Conservation (phyloP, 2,888 invertebrate genomes). For the Oligia strigilis region DNA sequence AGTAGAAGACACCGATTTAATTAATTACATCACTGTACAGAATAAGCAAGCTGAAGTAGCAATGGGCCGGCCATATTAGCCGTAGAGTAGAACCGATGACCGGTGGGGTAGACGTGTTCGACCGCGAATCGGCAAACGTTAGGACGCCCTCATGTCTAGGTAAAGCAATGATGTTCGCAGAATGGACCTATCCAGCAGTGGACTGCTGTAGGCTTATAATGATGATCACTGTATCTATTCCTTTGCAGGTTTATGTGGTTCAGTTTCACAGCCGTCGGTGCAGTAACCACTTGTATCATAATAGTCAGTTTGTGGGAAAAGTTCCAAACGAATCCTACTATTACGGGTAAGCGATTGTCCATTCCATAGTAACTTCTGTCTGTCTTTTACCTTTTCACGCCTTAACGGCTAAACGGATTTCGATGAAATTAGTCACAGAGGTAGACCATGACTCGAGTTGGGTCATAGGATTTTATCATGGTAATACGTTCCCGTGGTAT, state of each 20-base stretch:
- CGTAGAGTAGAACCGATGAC: too few species aligned
- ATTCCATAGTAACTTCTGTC: neutral
- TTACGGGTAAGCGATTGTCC: constrained; percentile 90
- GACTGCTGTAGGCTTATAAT: too few species aligned
- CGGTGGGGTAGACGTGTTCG: too few species aligned
- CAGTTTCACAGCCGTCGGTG: constrained; percentile 92
- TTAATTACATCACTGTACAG: neutral
- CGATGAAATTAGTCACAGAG: neutral
- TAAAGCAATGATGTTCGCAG: too few species aligned
- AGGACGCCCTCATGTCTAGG: too few species aligned
- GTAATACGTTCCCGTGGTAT: neutral
- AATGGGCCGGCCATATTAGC: too few species aligned
- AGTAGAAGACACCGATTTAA: neutral
- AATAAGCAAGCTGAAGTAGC: too few species aligned
- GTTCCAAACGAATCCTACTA: constrained; percentile 96
- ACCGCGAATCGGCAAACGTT: too few species aligned
- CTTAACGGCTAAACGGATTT: neutral
- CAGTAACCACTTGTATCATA: constrained; percentile 93
- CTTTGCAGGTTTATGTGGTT: constrained; percentile 94
- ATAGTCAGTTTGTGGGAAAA: constrained; percentile 95
- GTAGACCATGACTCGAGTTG: neutral
- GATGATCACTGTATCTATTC: neutral
- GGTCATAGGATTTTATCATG: neutral
- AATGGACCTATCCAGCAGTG: too few species aligned
- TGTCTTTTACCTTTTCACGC: neutral